Conservation (phyloP, 2,113 vertebrate genomes). For the Cheirogaleus medius region DNA sequence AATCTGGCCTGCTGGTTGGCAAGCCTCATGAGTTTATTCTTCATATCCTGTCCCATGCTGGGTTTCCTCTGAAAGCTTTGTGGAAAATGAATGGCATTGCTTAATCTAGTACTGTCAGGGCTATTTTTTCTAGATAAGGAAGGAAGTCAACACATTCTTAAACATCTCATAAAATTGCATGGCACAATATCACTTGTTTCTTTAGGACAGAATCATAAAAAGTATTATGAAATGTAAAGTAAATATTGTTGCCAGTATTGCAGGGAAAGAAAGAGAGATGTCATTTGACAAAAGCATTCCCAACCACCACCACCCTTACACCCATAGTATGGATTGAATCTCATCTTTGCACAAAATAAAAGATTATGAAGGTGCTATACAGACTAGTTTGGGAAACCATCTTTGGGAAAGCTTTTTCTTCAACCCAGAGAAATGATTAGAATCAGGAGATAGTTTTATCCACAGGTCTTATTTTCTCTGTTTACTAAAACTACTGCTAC, state of each 20-base stretch:
- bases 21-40: conserved; percentile 37
- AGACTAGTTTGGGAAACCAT: background rate
- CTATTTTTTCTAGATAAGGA: conserved; percentile 28
- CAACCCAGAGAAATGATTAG: conserved; percentile 11
- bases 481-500: background rate
- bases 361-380: background rate
- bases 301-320: background rate
- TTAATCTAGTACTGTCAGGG: conserved; percentile 53
- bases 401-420: conserved; percentile 22
- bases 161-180: conserved; percentile 47
- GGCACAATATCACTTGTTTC: conserved; percentile 61
- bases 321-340: background rate
- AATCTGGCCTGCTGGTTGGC: conserved; percentile 26
- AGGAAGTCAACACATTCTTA: conserved; percentile 42
- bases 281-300: conserved; percentile 3
- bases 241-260: conserved; percentile 44
- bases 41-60: conserved; percentile 54
- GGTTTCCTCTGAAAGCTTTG: conserved; percentile 61
- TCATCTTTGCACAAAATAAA: background rate
- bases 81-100: conserved; percentile 48
- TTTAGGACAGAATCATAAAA: conserved; percentile 53
- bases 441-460: conserved; percentile 47
- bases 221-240: conserved; percentile 54
- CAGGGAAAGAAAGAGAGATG: background rate
- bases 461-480: conserved; percentile 57